Evolutionary conservation across 92 coral and sea anemone genomes (phyloP), one percentile per base, ranked within the genome.

Genomic region (Palythoa heliodiscus): DNA sequence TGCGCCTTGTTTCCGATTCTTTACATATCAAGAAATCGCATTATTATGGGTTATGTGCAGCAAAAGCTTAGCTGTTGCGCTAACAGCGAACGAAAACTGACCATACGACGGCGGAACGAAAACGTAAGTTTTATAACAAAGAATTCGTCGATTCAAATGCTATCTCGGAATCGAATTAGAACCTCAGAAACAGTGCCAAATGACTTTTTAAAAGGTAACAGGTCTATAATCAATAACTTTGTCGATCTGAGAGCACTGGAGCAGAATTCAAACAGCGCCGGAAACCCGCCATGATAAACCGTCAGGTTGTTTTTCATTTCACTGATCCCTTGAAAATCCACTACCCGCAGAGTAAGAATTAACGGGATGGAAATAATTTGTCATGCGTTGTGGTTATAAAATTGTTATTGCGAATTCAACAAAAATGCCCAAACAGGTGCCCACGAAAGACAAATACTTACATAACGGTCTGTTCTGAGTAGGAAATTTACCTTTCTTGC

Each of bases 11-110:
- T 93, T 40, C 98, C 98, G 0, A 20, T 94, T 5, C 82, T 94
- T 3, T 94, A 94, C 71, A 83, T 94, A 73, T 43, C 88, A n/a
- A 88, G 98, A 78, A 94, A 92, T 83, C 87, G 93, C 24, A 77
- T 81, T 24, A 83, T 90, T 54, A 17, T 88, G 40, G 77, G 74
- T 39, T 86, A 67, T 71, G 66, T 94, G 3, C 77, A 73, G 11
- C 78, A 89, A 77, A 88, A 87, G 54, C 47, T 92, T 24, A 55
- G 53, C 52, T 86, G 89, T 76, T 92, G 93, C 58, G 39, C 58
- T 2, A 80, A 48, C 29, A 40, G 60, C 1, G 64, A 80, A 22
- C 47, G 74, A 80, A 64, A 48, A 47, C 64, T 55, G 47, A 48
- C 52, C 54, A 39, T 47, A 23, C 69, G 82, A 66, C 17, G 7